Percentiles rank a stretch among this genome's conserved stretches.
Evolutionary conservation across 2,797 vertebrate genomes (phyloP).

Genomic region (Artibeus jamaicensis): DNA sequence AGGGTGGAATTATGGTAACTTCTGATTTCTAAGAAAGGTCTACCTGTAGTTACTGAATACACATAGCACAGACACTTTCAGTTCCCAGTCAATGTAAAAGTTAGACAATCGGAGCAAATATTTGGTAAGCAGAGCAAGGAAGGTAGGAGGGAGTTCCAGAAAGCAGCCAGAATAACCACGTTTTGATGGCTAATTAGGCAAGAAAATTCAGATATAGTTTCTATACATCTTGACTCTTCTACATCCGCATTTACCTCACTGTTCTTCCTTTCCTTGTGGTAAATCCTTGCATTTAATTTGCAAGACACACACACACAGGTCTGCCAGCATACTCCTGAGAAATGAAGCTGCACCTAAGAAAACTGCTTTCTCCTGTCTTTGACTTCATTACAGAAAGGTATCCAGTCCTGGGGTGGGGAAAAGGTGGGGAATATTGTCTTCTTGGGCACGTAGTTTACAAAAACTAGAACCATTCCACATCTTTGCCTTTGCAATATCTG

Average conservation of each 20-base stretch:
- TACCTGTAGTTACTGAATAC: background rate
- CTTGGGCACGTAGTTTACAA: background rate
- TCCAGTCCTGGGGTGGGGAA: background rate
- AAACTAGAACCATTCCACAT: background rate
- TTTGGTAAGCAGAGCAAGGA: background rate
- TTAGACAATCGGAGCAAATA: background rate
- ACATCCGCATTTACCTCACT: background rate
- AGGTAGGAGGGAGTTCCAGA: background rate
- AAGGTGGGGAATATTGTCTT: background rate
- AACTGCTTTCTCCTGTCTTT: background rate
- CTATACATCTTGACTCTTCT: background rate
- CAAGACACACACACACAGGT: background rate
- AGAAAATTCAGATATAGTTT: background rate
- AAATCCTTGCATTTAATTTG: constrained; percentile 9
- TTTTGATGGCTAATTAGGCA: background rate
- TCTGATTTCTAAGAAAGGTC: constrained; percentile 29
- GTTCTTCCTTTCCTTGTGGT: background rate
- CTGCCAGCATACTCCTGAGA: background rate
- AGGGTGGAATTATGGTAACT: background rate
- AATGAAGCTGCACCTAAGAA: background rate
- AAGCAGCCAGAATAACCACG: background rate
- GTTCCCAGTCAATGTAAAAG: background rate
- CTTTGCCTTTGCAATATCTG: background rate
- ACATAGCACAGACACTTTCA: background rate
- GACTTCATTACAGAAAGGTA: background rate